Conservation (phyloP, 2,113 vertebrate genomes). For the Hymenochirus boettgeri region DNA sequence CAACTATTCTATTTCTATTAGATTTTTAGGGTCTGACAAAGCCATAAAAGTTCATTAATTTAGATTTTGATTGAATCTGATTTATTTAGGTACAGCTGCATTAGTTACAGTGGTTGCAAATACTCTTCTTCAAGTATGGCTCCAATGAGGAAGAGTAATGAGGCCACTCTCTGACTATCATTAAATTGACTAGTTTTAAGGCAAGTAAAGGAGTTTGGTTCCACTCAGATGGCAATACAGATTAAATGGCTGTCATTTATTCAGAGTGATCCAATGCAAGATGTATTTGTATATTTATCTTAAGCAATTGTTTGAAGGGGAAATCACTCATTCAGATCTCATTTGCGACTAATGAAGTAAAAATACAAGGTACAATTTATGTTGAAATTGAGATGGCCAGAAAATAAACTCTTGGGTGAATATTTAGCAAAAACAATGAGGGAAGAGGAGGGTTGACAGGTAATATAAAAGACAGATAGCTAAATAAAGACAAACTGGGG, state of each 20-base stretch:
- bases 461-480: neutral
- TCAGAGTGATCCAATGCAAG: slow-evolving; percentile 51
- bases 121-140: slow-evolving; percentile 65
- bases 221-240: slow-evolving; percentile 60
- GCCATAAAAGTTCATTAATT: slow-evolving; percentile 57
- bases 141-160: slow-evolving; percentile 55
- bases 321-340: slow-evolving; percentile 56
- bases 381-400: slow-evolving; percentile 32
- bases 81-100: slow-evolving; percentile 67
- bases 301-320: slow-evolving; percentile 55
- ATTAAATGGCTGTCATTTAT: slow-evolving; percentile 55
- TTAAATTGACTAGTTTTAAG: slow-evolving; percentile 58
- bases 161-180: slow-evolving; percentile 58
- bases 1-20: slow-evolving; percentile 52
- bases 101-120: slow-evolving; percentile 65
- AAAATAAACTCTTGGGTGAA: slow-evolving; percentile 5
- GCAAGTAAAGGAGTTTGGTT: slow-evolving; percentile 62
- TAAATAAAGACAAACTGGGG: neutral
- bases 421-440: slow-evolving; percentile 5
- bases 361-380: slow-evolving; percentile 40
- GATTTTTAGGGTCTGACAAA: slow-evolving; percentile 50
- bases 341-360: slow-evolving; percentile 50
- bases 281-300: slow-evolving; percentile 61
- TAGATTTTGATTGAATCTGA: slow-evolving; percentile 63
- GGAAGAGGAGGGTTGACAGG: neutral